Evolutionary conservation across 2,113 vertebrate species (phyloP).

Genomic region (Chamaea fasciata): DNA sequence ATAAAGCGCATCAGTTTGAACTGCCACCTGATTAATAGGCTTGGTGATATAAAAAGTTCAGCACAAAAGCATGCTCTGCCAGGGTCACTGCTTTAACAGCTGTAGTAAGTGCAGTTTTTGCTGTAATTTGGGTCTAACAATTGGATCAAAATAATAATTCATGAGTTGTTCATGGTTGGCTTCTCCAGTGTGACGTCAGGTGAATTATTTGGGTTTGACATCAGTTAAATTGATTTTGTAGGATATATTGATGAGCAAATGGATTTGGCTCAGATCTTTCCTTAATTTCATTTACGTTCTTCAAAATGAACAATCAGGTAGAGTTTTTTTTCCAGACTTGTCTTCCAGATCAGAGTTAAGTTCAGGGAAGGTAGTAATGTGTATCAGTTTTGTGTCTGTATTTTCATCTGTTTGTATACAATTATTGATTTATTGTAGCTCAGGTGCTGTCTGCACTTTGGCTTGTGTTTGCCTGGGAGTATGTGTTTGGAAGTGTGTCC

Average conservation of each 20-base stretch:
- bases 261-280: not conserved
- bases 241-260: not conserved
- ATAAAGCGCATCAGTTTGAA: slow-evolving; percentile 62
- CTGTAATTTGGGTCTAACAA: slow-evolving; percentile 53
- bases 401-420: not conserved
- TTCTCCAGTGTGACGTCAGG: slow-evolving; percentile 52
- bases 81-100: slow-evolving; percentile 70
- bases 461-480: not conserved
- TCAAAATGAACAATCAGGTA: not conserved
- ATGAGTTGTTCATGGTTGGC: slow-evolving; percentile 30
- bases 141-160: slow-evolving; percentile 69
- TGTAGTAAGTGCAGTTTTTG: slow-evolving; percentile 62
- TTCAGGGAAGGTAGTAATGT: not conserved
- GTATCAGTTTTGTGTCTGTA: not conserved
- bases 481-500: not conserved
- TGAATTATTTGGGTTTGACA: slow-evolving; percentile 55
- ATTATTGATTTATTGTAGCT: not conserved
- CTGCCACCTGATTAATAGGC: slow-evolving; percentile 73
- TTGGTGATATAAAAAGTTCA: slow-evolving; percentile 64
- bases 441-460: not conserved
- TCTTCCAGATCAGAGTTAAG: not conserved
- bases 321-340: not conserved
- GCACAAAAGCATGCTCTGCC: slow-evolving; percentile 45
- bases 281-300: not conserved
- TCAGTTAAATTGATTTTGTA: slow-evolving; percentile 21